phyloP scores from a whole-genome alignment of 1,140 invertebrate species.

The Drosophila trapezifrons region DNA sequence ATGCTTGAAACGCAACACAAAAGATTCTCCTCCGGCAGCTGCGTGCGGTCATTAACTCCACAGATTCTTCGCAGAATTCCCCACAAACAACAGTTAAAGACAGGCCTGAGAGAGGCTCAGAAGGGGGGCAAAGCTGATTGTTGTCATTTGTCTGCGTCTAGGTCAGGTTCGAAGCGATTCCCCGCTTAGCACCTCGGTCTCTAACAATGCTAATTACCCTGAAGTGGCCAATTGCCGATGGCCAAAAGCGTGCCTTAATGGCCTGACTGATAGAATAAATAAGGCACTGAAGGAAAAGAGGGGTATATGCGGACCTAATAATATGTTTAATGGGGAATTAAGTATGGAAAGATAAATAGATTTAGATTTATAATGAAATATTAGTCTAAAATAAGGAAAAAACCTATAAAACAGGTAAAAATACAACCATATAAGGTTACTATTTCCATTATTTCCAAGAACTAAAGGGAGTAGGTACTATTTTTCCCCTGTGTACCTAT shows the following conservation, averaged over 20 bases:
- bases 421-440: no score
- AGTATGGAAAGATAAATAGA: neutral
- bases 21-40: conserved; percentile 43
- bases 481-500: conserved; percentile 2
- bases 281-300: conserved; percentile 7
- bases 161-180: conserved; percentile 55
- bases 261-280: conserved; percentile 16
- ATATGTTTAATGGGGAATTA: neutral
- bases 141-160: conserved; percentile 59
- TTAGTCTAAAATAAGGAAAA: no score
- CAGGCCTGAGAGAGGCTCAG: conserved; percentile 2
- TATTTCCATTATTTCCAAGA: neutral
- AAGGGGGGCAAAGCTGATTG: conserved; percentile 17
- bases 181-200: conserved; percentile 42
- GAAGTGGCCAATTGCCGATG: conserved; percentile 54
- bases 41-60: conserved; percentile 66
- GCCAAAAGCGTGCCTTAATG: conserved; percentile 58
- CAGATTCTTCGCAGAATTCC: conserved; percentile 42
- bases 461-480: neutral
- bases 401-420: no score
- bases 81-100: conserved; percentile 27
- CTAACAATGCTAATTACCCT: conserved; percentile 54
- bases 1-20: conserved; percentile 41
- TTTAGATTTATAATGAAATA: neutral
- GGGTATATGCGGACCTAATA: neutral